Evolutionary conservation across 2,113 vertebrate species (phyloP).

Genomic region (Myocastor coypus): DNA sequence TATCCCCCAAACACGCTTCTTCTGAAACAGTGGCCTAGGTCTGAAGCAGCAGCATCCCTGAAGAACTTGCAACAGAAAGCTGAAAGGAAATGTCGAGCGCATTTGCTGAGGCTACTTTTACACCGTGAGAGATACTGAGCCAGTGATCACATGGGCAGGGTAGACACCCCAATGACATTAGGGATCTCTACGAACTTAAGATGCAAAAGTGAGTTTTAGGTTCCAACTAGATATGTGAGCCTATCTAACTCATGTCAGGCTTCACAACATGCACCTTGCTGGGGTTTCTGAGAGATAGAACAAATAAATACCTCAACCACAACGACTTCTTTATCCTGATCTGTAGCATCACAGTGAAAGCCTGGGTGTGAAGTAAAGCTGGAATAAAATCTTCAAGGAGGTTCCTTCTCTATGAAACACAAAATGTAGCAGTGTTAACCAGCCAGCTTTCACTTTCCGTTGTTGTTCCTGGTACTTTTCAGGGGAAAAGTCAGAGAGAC

Average conservation of each 20-base stretch:
- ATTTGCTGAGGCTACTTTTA: neutral
- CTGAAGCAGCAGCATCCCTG: neutral
- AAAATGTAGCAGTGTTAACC: neutral
- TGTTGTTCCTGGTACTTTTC: neutral
- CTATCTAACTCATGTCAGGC: neutral
- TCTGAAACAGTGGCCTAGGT: neutral
- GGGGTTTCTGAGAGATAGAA: neutral
- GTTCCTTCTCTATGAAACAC: neutral
- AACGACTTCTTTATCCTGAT: neutral
- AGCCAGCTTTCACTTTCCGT: neutral
- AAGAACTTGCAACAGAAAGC: neutral
- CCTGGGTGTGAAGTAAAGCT: neutral
- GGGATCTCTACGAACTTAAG: neutral
- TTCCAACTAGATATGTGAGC: neutral
- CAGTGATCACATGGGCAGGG: neutral
- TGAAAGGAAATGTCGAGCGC: neutral
- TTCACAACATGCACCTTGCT: neutral
- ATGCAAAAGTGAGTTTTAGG: neutral
- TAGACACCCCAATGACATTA: neutral
- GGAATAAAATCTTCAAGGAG: neutral
- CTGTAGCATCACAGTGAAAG: neutral
- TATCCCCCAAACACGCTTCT: neutral
- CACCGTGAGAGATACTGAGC: rapidly evolving
- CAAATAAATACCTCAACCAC: neutral
- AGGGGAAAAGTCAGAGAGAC: neutral